Conservation (phyloP, 1,140 invertebrate genomes). For the Heliothis subflexa region DNA sequence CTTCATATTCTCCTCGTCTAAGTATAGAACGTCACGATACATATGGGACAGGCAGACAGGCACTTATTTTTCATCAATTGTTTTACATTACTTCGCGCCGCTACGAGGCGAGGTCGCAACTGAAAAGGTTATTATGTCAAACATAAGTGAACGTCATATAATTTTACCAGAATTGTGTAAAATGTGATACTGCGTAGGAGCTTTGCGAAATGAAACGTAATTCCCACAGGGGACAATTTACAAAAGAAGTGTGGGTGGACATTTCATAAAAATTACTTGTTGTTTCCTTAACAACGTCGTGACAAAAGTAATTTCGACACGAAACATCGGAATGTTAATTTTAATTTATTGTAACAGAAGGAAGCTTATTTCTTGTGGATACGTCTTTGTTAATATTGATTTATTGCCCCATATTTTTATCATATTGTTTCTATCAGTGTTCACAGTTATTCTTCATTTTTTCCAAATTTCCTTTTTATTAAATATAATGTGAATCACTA, state of each 20-base stretch:
- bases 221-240: not conserved
- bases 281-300: not conserved
- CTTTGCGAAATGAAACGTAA: too few species aligned
- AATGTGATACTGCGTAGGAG: slow-evolving; percentile 18
- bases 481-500: too few species aligned
- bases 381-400: not conserved
- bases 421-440: not conserved
- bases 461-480: too few species aligned
- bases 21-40: not conserved
- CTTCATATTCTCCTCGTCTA: not conserved
- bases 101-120: not conserved
- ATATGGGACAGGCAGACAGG: too few species aligned
- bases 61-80: not conserved
- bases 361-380: not conserved
- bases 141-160: not conserved
- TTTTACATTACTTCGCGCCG: not conserved
- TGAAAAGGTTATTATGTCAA: slow-evolving; percentile 4
- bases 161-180: not conserved
- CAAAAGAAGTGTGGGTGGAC: slow-evolving; percentile 17
- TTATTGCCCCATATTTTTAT: not conserved
- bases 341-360: slow-evolving; percentile 8
- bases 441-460: not conserved
- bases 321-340: slow-evolving; percentile 6
- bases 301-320: slow-evolving; percentile 14
- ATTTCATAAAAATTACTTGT: slow-evolving; percentile 13